These are phyloP conservation scores for Scomberomorus guttatus DNA, from an alignment of 2,797 vertebrate genomes.

Conservation along the genomic window DNA sequence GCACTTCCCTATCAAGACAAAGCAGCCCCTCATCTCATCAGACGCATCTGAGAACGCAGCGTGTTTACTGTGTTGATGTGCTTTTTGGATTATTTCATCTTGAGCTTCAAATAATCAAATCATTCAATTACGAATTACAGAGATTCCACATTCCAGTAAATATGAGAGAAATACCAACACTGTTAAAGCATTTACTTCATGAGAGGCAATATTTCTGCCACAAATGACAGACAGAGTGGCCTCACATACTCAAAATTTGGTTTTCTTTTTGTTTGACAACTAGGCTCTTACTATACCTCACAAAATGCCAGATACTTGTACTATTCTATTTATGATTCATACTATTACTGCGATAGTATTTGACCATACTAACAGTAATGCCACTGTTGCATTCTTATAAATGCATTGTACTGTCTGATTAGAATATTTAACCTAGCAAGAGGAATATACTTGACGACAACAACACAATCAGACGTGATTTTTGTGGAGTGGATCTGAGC, in stretches of 20 bases:
- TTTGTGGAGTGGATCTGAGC: background rate
- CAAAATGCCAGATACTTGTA: background rate
- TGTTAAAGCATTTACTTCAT: background rate
- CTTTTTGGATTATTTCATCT: background rate
- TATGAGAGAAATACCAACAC: background rate
- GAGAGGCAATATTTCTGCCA: background rate
- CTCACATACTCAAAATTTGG: too few relatives aligned
- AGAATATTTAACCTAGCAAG: background rate
- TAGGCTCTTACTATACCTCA: background rate
- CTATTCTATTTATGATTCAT: too few relatives aligned
- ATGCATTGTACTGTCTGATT: background rate
- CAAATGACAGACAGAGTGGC: background rate
- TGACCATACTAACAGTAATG: background rate
- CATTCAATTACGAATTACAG: background rate
- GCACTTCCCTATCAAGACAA: slow-evolving; percentile 17
- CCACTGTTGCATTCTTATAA: background rate
- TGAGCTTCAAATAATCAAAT: background rate
- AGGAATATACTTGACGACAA: background rate
- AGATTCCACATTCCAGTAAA: background rate
- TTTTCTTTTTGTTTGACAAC: background rate
- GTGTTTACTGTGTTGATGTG: background rate
- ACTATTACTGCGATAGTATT: background rate
- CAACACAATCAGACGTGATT: background rate
- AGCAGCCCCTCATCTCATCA: background rate
- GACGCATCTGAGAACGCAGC: background rate